phyloP scores from a whole-genome alignment of 2,888 invertebrate species.

The Ypsolopha scabrella region DNA sequence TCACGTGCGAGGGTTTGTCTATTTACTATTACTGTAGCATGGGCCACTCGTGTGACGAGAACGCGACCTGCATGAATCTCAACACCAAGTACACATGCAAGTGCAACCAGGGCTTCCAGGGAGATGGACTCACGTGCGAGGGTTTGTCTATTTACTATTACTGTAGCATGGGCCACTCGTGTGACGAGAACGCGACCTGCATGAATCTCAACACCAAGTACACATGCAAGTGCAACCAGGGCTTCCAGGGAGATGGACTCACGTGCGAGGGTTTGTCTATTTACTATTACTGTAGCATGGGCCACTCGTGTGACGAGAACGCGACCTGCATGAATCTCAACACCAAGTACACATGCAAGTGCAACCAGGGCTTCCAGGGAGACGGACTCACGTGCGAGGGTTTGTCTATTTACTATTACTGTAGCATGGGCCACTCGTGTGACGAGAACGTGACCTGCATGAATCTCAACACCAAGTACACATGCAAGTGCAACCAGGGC shows the following conservation, averaged over 20 bases:
- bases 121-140: conserved; percentile 83
- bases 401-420: conserved; percentile 74
- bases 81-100: conserved; percentile 92
- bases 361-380: conserved; percentile 90
- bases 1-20: conserved; percentile 75
- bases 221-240: conserved; percentile 90
- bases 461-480: conserved; percentile 91
- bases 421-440: conserved; percentile 89
- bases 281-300: conserved; percentile 86
- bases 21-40: conserved; percentile 82
- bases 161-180: conserved; percentile 89
- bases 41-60: conserved; percentile 90
- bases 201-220: conserved; percentile 92
- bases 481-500: conserved; percentile 91
- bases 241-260: conserved; percentile 89
- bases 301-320: conserved; percentile 90
- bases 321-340: conserved; percentile 93
- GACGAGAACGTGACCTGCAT: conserved; percentile 92
- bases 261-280: conserved; percentile 74
- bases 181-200: conserved; percentile 92
- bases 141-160: conserved; percentile 74
- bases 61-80: conserved; percentile 92
- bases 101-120: conserved; percentile 91
- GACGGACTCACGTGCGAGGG: conserved; percentile 85
- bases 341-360: conserved; percentile 91